Evolutionary conservation across 2,797 vertebrate genomes (phyloP), one percentile per base, ranked within the genome.

Genomic region (Balearica regulorum): DNA sequence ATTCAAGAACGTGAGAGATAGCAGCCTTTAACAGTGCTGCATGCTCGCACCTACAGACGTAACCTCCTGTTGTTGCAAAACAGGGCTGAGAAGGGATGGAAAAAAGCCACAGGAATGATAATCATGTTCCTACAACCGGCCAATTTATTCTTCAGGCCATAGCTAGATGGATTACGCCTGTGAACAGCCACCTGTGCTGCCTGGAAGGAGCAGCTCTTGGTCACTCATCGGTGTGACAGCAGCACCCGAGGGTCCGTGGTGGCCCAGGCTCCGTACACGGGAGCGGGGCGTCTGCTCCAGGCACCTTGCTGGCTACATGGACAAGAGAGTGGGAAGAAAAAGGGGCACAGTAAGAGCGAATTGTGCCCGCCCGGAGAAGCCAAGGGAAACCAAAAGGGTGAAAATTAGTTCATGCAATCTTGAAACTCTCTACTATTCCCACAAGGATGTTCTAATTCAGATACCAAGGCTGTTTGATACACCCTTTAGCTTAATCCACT

Each of bases 291-390:
- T 29, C 57, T 5, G 46, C 16, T 37, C 49, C 58, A 11, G 16
- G 29, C 17, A 80, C 39, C 11, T 16, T 1, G 10, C 18, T 3
- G 4, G 24, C 28, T 49, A 21, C n/a, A 25, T 0, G 5, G 51
- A 9, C 16, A 17, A 29, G 9, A 10, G 14, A 7, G 8, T 0
- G 12, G 4, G 58, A 28, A 49, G 25, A 39, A 35, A 51, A 24
- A 78, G 19, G 19, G 33, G 12, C 19, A 16, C 9, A 13, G 48
- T 10, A 37, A 41, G 41, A 48, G 18, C 1, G 22, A 39, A 57
- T 25, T 10, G 35, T 44, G 26, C 25, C 10, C 49, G 0, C 55
- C 13, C 2, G 1, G 55, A n/a, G 55, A 73, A 73, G 54, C 29
- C 35, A 39, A 39, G 24, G 21, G 20, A 48, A 65, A 43, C 5